Evolutionary conservation across 2,797 vertebrate species (phyloP).

Genomic region (Peromyscus attwateri): DNA sequence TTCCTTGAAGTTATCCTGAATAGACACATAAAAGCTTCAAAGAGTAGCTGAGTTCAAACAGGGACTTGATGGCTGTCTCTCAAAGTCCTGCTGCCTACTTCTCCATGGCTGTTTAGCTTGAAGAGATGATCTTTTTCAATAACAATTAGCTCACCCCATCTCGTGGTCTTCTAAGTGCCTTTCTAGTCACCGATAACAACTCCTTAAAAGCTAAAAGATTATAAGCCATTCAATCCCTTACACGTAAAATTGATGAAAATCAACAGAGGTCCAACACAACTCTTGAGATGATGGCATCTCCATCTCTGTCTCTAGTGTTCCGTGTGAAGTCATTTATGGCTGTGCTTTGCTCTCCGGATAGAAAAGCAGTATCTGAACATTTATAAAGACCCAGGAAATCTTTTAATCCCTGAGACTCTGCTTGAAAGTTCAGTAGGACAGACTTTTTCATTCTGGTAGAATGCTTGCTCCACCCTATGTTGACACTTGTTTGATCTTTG

Average conservation of each 20-base stretch:
- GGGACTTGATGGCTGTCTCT: constrained; percentile 49
- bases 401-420: neutral
- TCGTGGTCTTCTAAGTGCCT: constrained; percentile 56
- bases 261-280: neutral
- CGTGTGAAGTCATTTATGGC: neutral
- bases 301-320: neutral
- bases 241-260: constrained; percentile 63
- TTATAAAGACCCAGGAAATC: neutral
- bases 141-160: constrained; percentile 53
- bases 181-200: constrained; percentile 45
- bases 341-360: neutral
- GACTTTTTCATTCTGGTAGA: neutral
- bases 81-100: constrained; percentile 39
- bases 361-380: neutral
- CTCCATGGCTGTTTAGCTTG: constrained; percentile 5
- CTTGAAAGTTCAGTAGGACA: neutral
- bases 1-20: constrained; percentile 52
- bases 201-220: constrained; percentile 66
- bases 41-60: constrained; percentile 43
- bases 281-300: neutral
- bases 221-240: constrained; percentile 65
- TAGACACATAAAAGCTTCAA: constrained; percentile 58
- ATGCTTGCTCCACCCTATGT: neutral
- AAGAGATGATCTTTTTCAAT: constrained; percentile 53
- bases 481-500: neutral